Conservation (phyloP, 2,888 invertebrate species). For the Oxytorus armatus region DNA sequence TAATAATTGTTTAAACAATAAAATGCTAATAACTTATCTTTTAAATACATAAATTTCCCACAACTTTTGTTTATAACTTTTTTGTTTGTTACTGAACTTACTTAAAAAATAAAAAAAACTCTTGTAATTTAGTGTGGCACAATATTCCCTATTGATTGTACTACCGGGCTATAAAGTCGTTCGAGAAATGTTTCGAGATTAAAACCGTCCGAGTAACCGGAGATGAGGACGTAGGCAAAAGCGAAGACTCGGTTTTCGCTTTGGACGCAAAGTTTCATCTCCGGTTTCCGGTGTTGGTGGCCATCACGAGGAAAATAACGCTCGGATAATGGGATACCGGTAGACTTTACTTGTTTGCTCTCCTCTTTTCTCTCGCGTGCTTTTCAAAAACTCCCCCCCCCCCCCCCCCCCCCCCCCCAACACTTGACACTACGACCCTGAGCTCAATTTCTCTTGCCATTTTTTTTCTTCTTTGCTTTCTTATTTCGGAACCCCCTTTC, state of each 20-base stretch:
- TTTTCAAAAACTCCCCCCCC: too few relatives aligned
- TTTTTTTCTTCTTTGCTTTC: background rate
- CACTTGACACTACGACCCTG: background rate
- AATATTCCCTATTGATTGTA: too few relatives aligned
- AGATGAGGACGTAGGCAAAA: slow-evolving; percentile 57
- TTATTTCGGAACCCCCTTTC: background rate
- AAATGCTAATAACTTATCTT: too few relatives aligned
- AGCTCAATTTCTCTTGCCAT: slow-evolving; percentile 27
- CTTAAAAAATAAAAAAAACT: too few relatives aligned
- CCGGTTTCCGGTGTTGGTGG: slow-evolving; percentile 63
- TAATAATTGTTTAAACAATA: too few relatives aligned
- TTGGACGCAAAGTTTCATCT: slow-evolving; percentile 55
- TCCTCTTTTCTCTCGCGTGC: slow-evolving; percentile 27
- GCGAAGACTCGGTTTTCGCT: slow-evolving; percentile 53
- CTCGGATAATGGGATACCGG: slow-evolving; percentile 34
- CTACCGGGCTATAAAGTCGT: slow-evolving; percentile 17
- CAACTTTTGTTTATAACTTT: too few relatives aligned
- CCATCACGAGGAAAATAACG: slow-evolving; percentile 28
- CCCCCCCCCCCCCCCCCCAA: too few relatives aligned
- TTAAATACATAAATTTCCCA: too few relatives aligned
- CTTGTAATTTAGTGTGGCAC: too few relatives aligned
- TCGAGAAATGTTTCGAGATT: slow-evolving; percentile 48
- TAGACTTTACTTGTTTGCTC: slow-evolving; percentile 32
- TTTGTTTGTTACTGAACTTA: too few relatives aligned
- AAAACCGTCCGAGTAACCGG: slow-evolving; percentile 60